Evolutionary conservation across 2,113 vertebrate species (phyloP), one percentile per base, ranked within the genome.

Genomic region (Sorex fumeus): DNA sequence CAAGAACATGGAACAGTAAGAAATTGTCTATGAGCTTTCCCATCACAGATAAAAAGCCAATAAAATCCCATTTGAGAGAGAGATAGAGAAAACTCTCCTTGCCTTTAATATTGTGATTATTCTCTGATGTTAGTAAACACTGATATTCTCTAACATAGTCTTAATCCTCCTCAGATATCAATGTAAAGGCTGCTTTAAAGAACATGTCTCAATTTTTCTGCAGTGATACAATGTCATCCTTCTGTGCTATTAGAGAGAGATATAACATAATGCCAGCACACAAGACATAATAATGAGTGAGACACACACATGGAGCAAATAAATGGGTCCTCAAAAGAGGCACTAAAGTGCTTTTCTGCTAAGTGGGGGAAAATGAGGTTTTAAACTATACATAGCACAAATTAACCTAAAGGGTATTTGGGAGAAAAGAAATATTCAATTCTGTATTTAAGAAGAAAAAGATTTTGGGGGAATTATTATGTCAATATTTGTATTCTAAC

Each of bases 1-100:
- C 3, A 9, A 3, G 7, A 30, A 10, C 40, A 32, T 0, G 1
- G n/a, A 27, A 3, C 0, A 10, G 67, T 10, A 47, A 0, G 6
- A 50, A 25, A 6, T 27, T 40, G 16, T 62, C 57, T 10, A 1
- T 30, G 15, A 28, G 0, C 2, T n/a, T 0, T 16, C 13, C 13
- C 10, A 25, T 45, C 40, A 45, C 9, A 92, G 0, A 21, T 62
- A 34, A 4, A 18, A 23, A 4, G 27, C 27, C 15, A 19, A 5
- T 15, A 11, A 30, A 19, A 47, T 19, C 13, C 34, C 23, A 25
- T 16, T 11, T 30, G 4, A 53, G 70, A 70, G 12, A 75, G 6
- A 2, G 2, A 6, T 13, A 62, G 19, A 45, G 9, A 3, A 60
- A 19, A 36, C 4, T 71, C 6, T 80, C 47, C 43, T 57, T n/a